phyloP scores from a whole-genome alignment of 1,140 invertebrate genomes.

The Sycophila sp. region DNA sequence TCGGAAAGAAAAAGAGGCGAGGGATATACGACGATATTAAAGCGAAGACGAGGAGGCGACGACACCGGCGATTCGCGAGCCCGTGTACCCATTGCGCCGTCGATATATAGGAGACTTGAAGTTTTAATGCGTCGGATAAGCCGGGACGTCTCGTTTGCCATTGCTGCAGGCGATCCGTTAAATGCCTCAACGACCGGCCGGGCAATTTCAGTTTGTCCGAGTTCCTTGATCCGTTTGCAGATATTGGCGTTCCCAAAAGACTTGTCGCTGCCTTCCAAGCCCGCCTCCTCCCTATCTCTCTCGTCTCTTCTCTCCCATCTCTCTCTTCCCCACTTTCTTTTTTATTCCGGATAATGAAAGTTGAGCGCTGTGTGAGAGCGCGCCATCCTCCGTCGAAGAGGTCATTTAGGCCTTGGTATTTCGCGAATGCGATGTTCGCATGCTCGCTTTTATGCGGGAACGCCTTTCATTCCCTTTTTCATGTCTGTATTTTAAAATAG shows the following conservation, averaged over 20 bases:
- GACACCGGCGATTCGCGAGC: not conserved
- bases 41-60: not conserved
- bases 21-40: constrained; percentile 17
- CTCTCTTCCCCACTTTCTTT: not conserved
- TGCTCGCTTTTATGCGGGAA: too few relatives aligned
- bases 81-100: not conserved
- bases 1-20: not conserved
- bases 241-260: constrained; percentile 27
- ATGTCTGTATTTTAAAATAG: too few relatives aligned
- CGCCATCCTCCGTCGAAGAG: too few relatives aligned
- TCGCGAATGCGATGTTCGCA: too few relatives aligned
- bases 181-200: constrained; percentile 48
- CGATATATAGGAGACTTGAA: constrained; percentile 33
- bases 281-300: not conserved
- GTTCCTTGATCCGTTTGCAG: constrained; percentile 39
- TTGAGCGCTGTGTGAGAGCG: too few relatives aligned
- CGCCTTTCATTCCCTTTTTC: too few relatives aligned
- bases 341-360: constrained; percentile 26
- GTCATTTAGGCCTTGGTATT: too few relatives aligned
- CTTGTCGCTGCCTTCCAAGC: too few relatives aligned
- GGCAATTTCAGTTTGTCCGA: constrained; percentile 50
- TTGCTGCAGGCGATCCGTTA: constrained; percentile 49
- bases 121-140: constrained; percentile 51
- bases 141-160: constrained; percentile 29
- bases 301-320: not conserved